Base-by-base conservation (phyloP, 2,113 vertebrate species). In the Zeus faber region DNA sequence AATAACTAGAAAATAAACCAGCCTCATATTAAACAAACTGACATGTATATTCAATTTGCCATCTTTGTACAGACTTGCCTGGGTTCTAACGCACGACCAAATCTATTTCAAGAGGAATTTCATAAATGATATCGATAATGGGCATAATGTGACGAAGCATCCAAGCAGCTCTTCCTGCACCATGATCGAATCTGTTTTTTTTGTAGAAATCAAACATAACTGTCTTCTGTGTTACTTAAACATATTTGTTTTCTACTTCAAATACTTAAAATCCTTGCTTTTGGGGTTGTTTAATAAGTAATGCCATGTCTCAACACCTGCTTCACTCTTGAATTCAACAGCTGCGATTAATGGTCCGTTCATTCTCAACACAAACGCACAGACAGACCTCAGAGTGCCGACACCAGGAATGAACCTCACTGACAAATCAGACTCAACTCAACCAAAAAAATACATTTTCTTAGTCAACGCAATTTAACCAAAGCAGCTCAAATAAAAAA, bases 11-110 rank as follows among this genome's bases (percentile, higher is more conserved):
- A n/a, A n/a, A n/a, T n/a, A 40, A 54, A 0, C 9, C 2, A 44
- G 21, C 45, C 21, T 13, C 17, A 21, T 41, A 46, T 29, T 22
- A 58, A 65, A 63, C 8, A 22, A n/a, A n/a, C n/a, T n/a, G n/a
- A n/a, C 22, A 25, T 11, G 17, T 18, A 48, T 45, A 43, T 45
- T 21, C 29, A 41, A 73, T 68, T 65, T 43, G 22, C 25, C 7
- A 0, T 35, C 33, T 27, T 18, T 70, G 71, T 35, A 49, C 49
- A 67, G 74, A 68, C 63, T 54, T 69, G 60, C 17, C 61, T 43
- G n/a, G 43, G 25, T 53, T 41, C 3, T 29, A 14, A 41, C 2
- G 2, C 9, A 14, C 26, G 21, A 33, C 18, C 29, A 27, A 52
- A 51, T 63, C 22, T 58, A 67, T 51, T 55, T 16, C 31, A 62